Base-by-base conservation (phyloP, 2,797 vertebrate species). In the Sebastolobus alascanus region DNA sequence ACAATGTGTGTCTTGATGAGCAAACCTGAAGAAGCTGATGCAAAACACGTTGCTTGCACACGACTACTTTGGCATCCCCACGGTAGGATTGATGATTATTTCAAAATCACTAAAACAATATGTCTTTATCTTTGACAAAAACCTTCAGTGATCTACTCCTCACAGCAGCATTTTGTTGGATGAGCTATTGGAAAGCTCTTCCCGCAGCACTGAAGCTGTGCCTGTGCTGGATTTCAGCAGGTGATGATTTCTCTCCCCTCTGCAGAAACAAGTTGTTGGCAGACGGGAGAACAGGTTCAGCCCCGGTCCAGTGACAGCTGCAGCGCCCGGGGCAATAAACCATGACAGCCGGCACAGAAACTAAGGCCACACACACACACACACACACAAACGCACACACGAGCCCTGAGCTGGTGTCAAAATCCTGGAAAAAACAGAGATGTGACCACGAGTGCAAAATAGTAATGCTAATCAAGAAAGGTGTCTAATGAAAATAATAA, bases 301-400 rank as follows among this genome's bases (percentile, higher is more conserved):
- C 58, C 50, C 22, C 1, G 11, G 88, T 84, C 86, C 86, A 80
- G 74, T 84, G 88, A 90, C 94, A 94, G 93, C 92, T 94, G 94
- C 80, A 72, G 81, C 8, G 43, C 87, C 83, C 46, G 31, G 88
- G 77, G 90, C 89, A 86, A 87, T 93, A 94, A 93, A 92, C 73
- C 74, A 40, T 88, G 88, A 90, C 92, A 90, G 90, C 77, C 88
- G 82, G 80, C 66, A 20, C 65, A 86, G 81, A 84, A 63, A 63
- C 68, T 27, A 43, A 43, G 83, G 68, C 88, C 90, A 87, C 91
- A 88, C 86, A 87, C 85, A 78, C 64, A 67, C 55, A 50, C 3
- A 22, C 29, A n/a, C 27, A 33, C 50, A 69, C n/a, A 43, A 12
- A 54, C 29, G 5, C 52, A 65, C 61, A 40, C 1, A 25, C 35